Evolutionary conservation across 2,113 vertebrate genomes (phyloP).

Genomic region (Ctenomys sociabilis): DNA sequence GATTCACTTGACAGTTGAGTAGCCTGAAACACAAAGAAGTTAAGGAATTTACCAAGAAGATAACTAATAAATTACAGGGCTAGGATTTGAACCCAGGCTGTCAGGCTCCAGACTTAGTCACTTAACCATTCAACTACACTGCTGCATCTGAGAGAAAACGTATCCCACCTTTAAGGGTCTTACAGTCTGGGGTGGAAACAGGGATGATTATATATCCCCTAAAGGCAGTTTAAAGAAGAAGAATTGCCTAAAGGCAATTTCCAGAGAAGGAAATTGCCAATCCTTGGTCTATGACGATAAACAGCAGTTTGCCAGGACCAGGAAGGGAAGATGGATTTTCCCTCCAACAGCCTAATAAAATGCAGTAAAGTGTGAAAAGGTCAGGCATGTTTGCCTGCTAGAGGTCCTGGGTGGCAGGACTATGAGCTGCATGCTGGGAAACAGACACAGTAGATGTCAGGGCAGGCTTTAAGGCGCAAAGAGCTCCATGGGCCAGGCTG

Average conservation of each 20-base stretch:
- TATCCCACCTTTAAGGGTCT: background rate
- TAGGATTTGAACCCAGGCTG: background rate
- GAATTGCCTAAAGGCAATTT: too few relatives aligned
- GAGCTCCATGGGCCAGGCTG: accelerated
- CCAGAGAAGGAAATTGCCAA: background rate
- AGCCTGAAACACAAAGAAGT: background rate
- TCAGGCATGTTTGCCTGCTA: background rate
- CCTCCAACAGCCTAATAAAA: background rate
- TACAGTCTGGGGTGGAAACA: background rate
- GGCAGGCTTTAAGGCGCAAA: background rate
- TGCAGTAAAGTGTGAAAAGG: background rate
- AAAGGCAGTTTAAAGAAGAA: background rate
- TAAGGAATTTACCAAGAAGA: background rate
- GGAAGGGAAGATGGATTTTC: background rate
- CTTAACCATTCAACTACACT: background rate
- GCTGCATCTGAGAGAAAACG: background rate
- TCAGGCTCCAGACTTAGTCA: background rate
- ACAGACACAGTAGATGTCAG: background rate
- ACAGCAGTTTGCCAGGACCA: background rate
- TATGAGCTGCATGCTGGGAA: too few relatives aligned
- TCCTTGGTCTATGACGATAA: background rate
- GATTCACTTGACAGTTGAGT: background rate
- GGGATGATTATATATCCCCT: background rate
- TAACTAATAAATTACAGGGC: background rate
- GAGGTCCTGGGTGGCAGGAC: background rate